Conservation (phyloP, 1,140 invertebrate species). For the Plodia interpunctella region DNA sequence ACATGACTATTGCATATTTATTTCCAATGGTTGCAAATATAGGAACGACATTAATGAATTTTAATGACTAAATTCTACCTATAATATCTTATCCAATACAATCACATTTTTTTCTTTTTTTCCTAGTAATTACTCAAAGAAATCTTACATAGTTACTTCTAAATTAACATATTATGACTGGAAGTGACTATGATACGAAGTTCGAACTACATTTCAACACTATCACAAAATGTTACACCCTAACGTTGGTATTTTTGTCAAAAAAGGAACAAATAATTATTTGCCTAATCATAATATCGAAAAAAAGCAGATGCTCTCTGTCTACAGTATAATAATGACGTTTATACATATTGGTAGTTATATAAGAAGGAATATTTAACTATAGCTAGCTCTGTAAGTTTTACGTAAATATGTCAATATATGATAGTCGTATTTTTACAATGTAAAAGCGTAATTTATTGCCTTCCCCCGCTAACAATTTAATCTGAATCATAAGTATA, state of each 20-base stretch:
- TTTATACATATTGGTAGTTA: conserved; percentile 13
- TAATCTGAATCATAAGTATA: conserved; percentile 14
- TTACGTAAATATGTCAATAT: conserved; percentile 22
- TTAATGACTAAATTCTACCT: conserved; percentile 38
- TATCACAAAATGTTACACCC: conserved; percentile 65
- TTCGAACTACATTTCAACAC: conserved; percentile 57
- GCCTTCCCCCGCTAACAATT: conserved; percentile 75
- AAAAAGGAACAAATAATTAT: conserved; percentile 59
- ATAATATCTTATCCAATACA: conserved; percentile 49
- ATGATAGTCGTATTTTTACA: conserved; percentile 49
- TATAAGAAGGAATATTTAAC: conserved; percentile 10
- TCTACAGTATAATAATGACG: conserved; percentile 22
- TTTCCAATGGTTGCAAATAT: conserved; percentile 47
- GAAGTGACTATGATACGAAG: conserved; percentile 73
- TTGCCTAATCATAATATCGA: conserved; percentile 31
- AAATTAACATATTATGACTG: conserved; percentile 74
- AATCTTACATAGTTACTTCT: conserved; percentile 53
- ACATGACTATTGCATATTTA: conserved; percentile 51
- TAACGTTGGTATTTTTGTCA: conserved; percentile 43
- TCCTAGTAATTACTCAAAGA: conserved; percentile 40
- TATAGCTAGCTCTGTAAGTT: conserved; percentile 18
- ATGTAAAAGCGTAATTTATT: conserved; percentile 77
- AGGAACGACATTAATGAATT: conserved; percentile 56
- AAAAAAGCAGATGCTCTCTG: conserved; percentile 43
- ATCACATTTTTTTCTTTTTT: conserved; percentile 61